Conservation (phyloP, 2,888 invertebrate species). For the Lamproptera curius region DNA sequence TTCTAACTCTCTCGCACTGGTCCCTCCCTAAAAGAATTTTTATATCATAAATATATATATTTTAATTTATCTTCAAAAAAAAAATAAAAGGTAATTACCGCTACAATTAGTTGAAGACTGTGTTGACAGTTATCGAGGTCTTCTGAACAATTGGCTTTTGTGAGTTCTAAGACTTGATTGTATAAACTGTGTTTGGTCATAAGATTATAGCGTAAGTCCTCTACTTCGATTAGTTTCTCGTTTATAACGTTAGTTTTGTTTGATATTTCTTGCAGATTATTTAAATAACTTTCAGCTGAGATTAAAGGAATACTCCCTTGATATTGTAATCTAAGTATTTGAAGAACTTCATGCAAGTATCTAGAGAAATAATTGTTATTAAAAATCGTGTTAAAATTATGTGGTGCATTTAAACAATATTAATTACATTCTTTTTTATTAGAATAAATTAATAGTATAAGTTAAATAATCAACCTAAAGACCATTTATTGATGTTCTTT, state of each 20-base stretch:
- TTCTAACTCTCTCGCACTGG: constrained; percentile 47
- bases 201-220: constrained; percentile 51
- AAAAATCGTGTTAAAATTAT: too few relatives aligned
- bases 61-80: constrained; percentile 9
- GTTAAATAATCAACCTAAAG: too few relatives aligned
- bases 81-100: constrained; percentile 35
- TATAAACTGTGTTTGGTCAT: constrained; percentile 59
- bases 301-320: constrained; percentile 58
- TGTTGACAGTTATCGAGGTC: constrained; percentile 54
- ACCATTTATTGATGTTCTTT: too few relatives aligned
- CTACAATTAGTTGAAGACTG: constrained; percentile 49
- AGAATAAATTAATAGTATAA: too few relatives aligned
- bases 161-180: constrained; percentile 56
- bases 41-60: constrained; percentile 9
- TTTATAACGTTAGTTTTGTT: constrained; percentile 47
- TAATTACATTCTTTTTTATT: too few relatives aligned
- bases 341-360: constrained; percentile 57
- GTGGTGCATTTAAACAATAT: too few relatives aligned
- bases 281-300: constrained; percentile 57
- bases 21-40: constrained; percentile 43
- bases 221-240: constrained; percentile 56
- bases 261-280: constrained; percentile 48
- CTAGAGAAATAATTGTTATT: constrained; percentile 42
- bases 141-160: constrained; percentile 51
- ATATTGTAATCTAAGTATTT: constrained; percentile 61